Evolutionary conservation across 2,113 vertebrate species (phyloP).

Genomic region (Platysteira castanea): DNA sequence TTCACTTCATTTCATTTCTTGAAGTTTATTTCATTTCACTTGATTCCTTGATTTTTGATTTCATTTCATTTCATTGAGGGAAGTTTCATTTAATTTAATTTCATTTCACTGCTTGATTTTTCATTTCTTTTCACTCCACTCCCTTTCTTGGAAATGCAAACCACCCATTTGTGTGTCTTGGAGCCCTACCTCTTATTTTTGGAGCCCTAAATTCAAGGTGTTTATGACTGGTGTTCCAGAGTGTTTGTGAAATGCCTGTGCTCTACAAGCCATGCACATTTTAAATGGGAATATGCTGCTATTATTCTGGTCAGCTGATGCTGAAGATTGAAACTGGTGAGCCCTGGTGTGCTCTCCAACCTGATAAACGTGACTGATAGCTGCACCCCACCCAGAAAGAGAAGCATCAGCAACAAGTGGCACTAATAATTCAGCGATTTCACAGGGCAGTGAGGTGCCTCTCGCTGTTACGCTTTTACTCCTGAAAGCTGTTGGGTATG

Average conservation of each 20-base stretch:
- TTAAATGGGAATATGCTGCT: not conserved
- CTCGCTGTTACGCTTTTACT: not conserved
- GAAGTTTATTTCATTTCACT: not conserved
- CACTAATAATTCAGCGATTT: not conserved
- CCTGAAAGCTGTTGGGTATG: not conserved
- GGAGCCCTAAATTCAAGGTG: not conserved
- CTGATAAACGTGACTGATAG: not conserved
- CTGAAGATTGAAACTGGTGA: not conserved
- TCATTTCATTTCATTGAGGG: not conserved
- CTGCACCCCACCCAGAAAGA: not conserved
- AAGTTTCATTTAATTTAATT: not conserved
- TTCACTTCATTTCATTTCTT: not conserved
- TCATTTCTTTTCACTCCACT: not conserved
- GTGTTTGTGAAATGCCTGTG: not conserved
- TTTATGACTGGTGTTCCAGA: not conserved
- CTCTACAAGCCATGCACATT: not conserved
- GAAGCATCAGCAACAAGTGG: not conserved
- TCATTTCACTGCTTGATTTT: not conserved
- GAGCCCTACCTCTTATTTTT: not conserved
- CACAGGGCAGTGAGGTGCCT: not conserved
- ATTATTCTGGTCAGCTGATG: slow-evolving; percentile 14
- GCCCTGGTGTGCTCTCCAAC: not conserved
- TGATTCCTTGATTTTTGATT: not conserved
- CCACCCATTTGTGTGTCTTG: not conserved
- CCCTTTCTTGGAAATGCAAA: not conserved